A percentile compares a stretch with the other conserved stretches of the same genome.
phyloP scores from a whole-genome alignment of 1,140 invertebrate species.

The Rhagoletis zephyria region DNA sequence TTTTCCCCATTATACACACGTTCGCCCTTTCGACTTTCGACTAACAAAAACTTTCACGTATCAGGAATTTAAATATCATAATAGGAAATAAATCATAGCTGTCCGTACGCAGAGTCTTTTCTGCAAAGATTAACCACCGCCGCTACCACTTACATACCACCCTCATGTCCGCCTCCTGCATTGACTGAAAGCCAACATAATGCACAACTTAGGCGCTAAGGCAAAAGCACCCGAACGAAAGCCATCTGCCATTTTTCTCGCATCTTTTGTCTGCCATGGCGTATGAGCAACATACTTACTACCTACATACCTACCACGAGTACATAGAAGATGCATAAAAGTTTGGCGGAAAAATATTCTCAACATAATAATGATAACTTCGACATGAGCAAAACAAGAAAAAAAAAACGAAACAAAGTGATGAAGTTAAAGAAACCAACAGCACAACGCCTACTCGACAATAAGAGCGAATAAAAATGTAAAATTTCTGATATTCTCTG shows the following conservation, averaged over 20 bases:
- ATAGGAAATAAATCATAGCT: constrained; percentile 26
- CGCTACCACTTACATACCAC: neutral
- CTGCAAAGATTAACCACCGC: neutral
- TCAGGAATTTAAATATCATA: constrained; percentile 26
- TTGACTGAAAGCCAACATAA: constrained; percentile 1
- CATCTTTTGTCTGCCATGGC: neutral
- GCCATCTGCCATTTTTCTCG: neutral
- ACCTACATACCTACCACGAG: neutral
- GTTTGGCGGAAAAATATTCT: constrained; percentile 18
- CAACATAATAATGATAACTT: constrained; percentile 14
- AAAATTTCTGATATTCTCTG: too few relatives aligned
- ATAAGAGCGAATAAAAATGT: neutral
- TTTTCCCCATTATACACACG: too few relatives aligned
- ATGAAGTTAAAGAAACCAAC: neutral
- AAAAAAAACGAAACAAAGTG: neutral
- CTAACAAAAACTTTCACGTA: neutral
- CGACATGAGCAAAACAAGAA: neutral
- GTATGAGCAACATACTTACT: neutral
- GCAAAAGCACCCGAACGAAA: neutral
- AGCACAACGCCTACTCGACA: neutral
- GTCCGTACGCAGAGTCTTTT: neutral
- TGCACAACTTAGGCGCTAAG: constrained; percentile 9
- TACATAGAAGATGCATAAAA: neutral
- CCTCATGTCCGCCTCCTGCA: neutral
- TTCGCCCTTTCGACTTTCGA: too few relatives aligned